Conservation (phyloP, 2,113 vertebrate species). For the Dasypus novemcinctus region DNA sequence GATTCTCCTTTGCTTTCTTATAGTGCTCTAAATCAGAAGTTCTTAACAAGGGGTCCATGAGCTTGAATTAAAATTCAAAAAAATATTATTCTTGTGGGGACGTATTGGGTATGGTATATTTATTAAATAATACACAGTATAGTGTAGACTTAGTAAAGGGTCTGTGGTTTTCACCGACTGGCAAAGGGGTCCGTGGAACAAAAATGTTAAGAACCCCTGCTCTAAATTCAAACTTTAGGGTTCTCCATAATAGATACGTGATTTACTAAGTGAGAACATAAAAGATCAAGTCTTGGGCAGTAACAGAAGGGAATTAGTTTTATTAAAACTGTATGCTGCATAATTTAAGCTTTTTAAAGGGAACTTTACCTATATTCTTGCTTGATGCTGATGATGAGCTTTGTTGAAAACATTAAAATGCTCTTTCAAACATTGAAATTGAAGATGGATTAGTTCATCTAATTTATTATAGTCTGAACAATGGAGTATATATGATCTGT, state of each 20-base stretch:
- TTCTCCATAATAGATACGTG: conserved; percentile 55
- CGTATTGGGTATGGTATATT: no score
- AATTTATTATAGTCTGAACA: conserved; percentile 57
- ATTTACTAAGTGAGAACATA: conserved; percentile 36
- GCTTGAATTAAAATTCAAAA: no score
- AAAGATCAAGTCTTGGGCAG: conserved; percentile 63
- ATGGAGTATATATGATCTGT: conserved; percentile 39
- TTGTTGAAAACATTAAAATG: conserved; percentile 46
- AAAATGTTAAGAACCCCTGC: background rate
- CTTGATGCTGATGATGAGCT: background rate
- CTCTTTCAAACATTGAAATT: conserved; percentile 79
- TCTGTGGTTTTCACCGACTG: no score
- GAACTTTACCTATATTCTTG: conserved; percentile 72
- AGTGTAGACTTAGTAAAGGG: no score
- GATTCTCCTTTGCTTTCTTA: conserved; percentile 11
- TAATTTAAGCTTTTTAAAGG: conserved; percentile 74
- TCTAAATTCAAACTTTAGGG: conserved; percentile 38
- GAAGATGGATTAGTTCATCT: conserved; percentile 71
- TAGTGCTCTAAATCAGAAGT: conserved; percentile 12
- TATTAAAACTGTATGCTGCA: conserved; percentile 58
- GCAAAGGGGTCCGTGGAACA: no score
- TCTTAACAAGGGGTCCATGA: no score
- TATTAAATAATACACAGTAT: no score
- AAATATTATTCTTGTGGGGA: no score
- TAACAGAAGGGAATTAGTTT: conserved; percentile 79